Percentiles rank a stretch among this genome's conserved stretches.
Evolutionary conservation across 2,888 invertebrate species (phyloP).

Genomic region (Diaphora mendica): DNA sequence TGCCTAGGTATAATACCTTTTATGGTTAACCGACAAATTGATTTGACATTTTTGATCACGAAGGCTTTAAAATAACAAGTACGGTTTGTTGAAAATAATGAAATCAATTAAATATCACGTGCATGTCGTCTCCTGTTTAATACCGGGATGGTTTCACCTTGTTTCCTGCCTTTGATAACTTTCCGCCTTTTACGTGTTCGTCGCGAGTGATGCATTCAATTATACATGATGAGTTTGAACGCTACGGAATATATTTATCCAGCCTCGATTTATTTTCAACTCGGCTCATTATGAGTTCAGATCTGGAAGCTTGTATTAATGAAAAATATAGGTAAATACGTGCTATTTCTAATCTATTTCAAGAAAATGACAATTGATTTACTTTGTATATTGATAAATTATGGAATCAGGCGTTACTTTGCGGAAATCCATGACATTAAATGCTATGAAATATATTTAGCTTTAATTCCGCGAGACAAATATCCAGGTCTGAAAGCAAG

Average conservation of each 20-base stretch:
- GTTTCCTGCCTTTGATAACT: background rate
- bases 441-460: no score
- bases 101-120: background rate
- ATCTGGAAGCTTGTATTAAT: background rate
- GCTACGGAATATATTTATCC: conserved; percentile 30
- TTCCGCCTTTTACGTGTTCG: background rate
- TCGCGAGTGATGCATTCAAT: conserved; percentile 29
- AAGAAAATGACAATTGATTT: no score
- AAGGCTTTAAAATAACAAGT: background rate
- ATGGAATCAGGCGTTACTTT: no score
- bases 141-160: background rate
- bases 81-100: background rate
- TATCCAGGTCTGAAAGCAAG: no score
- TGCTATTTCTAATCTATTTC: background rate
- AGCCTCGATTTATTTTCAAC: background rate
- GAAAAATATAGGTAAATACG: background rate
- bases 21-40: no score
- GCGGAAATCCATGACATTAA: no score
- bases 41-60: no score
- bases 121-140: background rate
- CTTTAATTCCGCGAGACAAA: no score
- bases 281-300: background rate
- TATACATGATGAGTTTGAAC: conserved; percentile 35
- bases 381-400: no score
- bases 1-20: no score